Evolutionary conservation across 2,113 vertebrate genomes (phyloP).

Genomic region (Coptodon rendalli): DNA sequence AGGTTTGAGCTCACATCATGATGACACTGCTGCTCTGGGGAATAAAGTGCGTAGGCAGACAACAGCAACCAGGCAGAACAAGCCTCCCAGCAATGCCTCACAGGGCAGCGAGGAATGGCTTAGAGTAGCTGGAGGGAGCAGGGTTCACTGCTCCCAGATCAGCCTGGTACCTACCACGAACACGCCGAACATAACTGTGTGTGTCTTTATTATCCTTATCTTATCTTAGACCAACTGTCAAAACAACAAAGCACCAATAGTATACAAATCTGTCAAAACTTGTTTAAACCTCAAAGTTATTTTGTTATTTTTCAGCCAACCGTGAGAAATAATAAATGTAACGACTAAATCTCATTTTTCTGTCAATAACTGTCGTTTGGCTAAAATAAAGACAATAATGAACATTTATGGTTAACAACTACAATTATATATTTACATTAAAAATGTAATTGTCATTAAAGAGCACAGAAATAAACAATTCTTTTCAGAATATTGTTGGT

Average conservation of each 20-base stretch:
- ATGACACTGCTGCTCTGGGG: constrained; percentile 45
- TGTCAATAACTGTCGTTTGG: neutral
- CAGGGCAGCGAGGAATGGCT: constrained; percentile 2
- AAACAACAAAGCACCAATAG: neutral
- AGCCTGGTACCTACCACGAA: neutral
- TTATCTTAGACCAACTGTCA: neutral
- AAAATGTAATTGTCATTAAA: neutral
- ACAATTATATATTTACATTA: neutral
- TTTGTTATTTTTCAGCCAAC: neutral
- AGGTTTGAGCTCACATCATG: constrained; percentile 54
- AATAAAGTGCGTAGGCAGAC: constrained; percentile 17
- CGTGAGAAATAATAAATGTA: neutral
- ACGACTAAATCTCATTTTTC: neutral
- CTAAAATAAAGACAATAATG: neutral
- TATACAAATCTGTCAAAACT: neutral
- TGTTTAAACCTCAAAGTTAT: neutral
- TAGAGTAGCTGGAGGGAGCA: neutral
- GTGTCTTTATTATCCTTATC: neutral
- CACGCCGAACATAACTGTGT: neutral
- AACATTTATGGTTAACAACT: neutral
- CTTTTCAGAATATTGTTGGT: neutral
- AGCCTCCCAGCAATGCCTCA: constrained; percentile 32
- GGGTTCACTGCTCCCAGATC: constrained; percentile 16
- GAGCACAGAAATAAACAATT: neutral
- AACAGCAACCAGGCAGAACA: constrained; percentile 54